Evolutionary conservation across 2,113 vertebrate species (phyloP).

Genomic region (Bambusicola thoracicus): DNA sequence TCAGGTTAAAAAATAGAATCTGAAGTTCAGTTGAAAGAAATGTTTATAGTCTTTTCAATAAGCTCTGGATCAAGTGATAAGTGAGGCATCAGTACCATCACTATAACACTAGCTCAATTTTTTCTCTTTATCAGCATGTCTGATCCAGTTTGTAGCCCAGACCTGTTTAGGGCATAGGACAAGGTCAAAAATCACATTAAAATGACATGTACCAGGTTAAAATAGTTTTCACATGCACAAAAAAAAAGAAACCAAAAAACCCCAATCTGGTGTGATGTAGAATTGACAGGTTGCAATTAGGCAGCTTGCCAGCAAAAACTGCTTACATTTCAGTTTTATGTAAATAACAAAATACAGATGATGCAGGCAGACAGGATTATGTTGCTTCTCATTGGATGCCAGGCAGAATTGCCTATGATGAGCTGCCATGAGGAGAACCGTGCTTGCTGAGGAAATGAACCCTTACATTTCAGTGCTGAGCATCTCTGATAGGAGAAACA

Average conservation of each 20-base stretch:
- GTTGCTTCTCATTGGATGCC: neutral
- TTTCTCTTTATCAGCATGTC: neutral
- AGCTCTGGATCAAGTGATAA: slow-evolving; percentile 48
- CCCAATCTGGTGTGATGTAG: neutral
- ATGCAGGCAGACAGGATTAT: neutral
- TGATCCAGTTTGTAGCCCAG: neutral
- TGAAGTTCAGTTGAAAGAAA: slow-evolving; percentile 10
- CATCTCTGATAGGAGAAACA: neutral
- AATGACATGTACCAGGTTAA: neutral
- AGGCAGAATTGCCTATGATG: neutral
- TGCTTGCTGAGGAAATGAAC: neutral
- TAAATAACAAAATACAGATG: neutral
- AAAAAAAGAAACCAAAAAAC: neutral
- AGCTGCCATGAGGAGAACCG: neutral
- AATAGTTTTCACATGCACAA: neutral
- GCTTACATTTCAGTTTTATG: neutral
- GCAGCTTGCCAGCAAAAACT: neutral
- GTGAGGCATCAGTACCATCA: neutral
- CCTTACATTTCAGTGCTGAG: neutral
- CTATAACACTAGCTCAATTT: neutral
- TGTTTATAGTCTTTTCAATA: slow-evolving; percentile 3
- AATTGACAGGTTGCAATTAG: neutral
- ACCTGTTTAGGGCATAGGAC: neutral
- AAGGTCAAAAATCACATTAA: slow-evolving; percentile 8
- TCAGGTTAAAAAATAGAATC: neutral